Evolutionary conservation across 2,113 vertebrate genomes (phyloP).

Genomic region (Lota lota): DNA sequence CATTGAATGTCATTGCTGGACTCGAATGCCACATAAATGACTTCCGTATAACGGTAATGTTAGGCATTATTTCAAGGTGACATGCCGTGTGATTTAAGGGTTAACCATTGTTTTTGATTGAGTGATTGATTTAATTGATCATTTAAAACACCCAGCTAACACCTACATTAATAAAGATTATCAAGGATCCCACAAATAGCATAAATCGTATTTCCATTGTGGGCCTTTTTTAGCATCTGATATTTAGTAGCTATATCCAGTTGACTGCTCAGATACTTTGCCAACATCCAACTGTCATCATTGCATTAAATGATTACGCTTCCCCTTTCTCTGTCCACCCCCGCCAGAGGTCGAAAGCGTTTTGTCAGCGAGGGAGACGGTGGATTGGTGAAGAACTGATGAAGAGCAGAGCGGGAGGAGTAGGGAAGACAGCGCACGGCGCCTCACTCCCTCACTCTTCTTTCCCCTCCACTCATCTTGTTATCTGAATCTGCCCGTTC

Average conservation of each 20-base stretch:
- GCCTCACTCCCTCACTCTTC: slow-evolving; percentile 17
- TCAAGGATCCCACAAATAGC: no score
- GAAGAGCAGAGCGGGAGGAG: slow-evolving; percentile 3
- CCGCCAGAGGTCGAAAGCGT: slow-evolving; percentile 82
- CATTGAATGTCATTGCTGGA: no score
- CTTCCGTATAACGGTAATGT: no score
- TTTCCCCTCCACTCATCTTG: slow-evolving; percentile 28
- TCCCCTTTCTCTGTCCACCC: slow-evolving; percentile 26
- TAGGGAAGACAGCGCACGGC: neutral
- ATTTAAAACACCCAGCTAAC: no score
- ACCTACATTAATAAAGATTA: no score
- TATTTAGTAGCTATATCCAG: neutral
- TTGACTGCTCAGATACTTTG: neutral
- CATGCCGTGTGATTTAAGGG: no score
- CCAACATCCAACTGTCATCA: neutral
- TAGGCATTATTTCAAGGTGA: no score
- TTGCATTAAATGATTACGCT: neutral
- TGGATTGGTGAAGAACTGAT: slow-evolving; percentile 76
- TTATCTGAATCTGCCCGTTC: slow-evolving; percentile 17
- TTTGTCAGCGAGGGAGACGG: slow-evolving; percentile 86
- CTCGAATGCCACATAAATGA: no score
- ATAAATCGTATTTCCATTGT: no score
- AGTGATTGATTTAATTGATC: no score
- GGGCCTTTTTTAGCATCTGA: neutral
- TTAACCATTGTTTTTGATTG: no score